A percentile compares a stretch with the other conserved stretches of the same genome.
phyloP scores from a whole-genome alignment of 2,888 invertebrate species.

The Carterocephalus palaemon region DNA sequence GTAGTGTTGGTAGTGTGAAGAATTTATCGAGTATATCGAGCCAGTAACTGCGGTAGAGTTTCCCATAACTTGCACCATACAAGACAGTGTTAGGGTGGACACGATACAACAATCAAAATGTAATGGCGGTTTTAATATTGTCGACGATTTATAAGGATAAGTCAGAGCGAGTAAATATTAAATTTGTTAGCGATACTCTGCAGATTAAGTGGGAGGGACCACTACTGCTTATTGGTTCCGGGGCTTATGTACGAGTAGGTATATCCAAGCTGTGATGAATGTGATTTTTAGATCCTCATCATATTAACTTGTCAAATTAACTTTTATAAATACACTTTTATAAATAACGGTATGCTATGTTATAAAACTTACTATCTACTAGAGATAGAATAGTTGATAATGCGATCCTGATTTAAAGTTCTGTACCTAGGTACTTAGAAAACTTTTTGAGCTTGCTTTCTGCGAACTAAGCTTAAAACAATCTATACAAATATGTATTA shows the following conservation, averaged over 20 bases:
- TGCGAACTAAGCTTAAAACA: no score
- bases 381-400: no score
- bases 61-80: conserved; percentile 40
- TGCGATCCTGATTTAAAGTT: no score
- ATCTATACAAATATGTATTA: no score
- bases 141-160: conserved; percentile 78
- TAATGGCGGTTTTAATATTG: conserved; percentile 77
- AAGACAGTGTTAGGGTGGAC: conserved; percentile 52
- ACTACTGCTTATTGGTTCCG: conserved; percentile 21
- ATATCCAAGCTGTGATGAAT: conserved; percentile 3
- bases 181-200: conserved; percentile 74
- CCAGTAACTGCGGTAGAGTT: no score
- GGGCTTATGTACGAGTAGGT: not conserved
- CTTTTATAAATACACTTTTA: no score
- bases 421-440: no score
- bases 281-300: conserved; percentile 1
- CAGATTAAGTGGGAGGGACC: conserved; percentile 71
- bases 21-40: no score
- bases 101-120: conserved; percentile 67
- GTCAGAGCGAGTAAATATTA: conserved; percentile 75
- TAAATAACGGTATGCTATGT: no score
- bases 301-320: not conserved
- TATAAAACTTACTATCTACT: no score
- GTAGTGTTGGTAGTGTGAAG: no score
- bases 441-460: no score